Percentiles rank a stretch among this genome's conserved stretches.
Evolutionary conservation across 2,113 vertebrate genomes (phyloP).

Genomic region (Castor canadensis): DNA sequence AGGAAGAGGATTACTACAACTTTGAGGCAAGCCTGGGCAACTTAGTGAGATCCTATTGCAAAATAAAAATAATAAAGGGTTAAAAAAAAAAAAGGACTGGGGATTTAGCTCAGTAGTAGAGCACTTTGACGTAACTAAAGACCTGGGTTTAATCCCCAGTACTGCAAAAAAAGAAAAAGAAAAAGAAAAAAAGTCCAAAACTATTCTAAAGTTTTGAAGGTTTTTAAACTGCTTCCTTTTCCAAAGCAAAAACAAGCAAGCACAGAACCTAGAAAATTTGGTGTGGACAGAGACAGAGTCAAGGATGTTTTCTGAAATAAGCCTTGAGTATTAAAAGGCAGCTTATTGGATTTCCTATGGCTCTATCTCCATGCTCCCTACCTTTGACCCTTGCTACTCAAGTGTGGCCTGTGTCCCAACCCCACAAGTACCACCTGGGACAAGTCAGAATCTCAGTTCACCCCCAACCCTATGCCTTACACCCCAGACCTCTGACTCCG

Average conservation of each 20-base stretch:
- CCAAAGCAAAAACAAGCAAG: background rate
- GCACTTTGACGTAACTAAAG: too few species aligned
- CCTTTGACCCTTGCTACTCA: background rate
- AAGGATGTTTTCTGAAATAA: background rate
- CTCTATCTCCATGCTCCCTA: background rate
- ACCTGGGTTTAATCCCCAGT: too few species aligned
- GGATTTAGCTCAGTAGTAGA: too few species aligned
- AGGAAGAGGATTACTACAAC: too few species aligned
- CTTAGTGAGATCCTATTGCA: too few species aligned
- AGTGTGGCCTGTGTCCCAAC: background rate
- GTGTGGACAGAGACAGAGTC: background rate
- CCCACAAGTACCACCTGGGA: background rate
- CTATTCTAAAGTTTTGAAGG: background rate
- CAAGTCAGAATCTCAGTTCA: background rate
- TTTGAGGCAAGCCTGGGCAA: too few species aligned
- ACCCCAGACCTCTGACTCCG: background rate
- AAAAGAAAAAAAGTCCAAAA: too few species aligned
- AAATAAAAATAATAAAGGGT: too few species aligned
- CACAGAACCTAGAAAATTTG: background rate
- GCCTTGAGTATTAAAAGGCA: background rate
- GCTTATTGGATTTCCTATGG: background rate
- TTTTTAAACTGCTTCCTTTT: slow-evolving; percentile 3
- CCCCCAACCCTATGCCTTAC: background rate
- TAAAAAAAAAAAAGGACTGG: too few species aligned
- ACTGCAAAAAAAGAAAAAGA: too few species aligned